Base-by-base conservation (phyloP, 2,888 invertebrate species). In the Zaprionus lineosus region DNA sequence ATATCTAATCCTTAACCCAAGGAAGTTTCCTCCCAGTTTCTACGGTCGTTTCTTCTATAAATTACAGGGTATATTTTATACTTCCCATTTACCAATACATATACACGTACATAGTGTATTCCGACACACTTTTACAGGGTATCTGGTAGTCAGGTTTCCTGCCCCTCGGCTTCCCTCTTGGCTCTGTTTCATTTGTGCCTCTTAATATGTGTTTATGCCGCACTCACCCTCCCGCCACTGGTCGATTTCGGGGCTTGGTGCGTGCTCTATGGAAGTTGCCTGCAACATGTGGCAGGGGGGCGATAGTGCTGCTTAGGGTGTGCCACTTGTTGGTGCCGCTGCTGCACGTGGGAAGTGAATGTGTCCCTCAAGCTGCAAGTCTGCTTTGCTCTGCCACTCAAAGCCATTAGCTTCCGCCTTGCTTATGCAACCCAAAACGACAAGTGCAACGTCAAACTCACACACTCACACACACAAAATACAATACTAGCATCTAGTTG, bases 291-390 rank as follows among this genome's bases (percentile, higher is more conserved):
- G 63, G 15, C 34, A 36, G 63, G 51, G 56, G 56, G 60, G 53
- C 39, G 37, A 46, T 34, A 24, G 12, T 28, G 40, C 44, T 50
- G 8, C 8, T 33, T 62, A 73, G 75, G 73, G 75, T 82, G 77
- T 59, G 77, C 73, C 75, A 79, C 78, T 82, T 82, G 83, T 79
- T 82, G 78, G 48, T 60, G 67, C 26, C 33, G 28, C 40, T 62
- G 29, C 44, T 60, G 64, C 74, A 81, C 82, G 82, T 78, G 78
- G 82, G 78, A 77, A 77, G 33, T 24, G 24, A 2, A 24, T 24
- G 24, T 4, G n/a, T 19, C 47, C 43, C 28, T 29, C 11, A 31
- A 24, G 51, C 44, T 66, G 66, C 46, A 41, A 47, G 33, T 24
- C 43, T 28, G 46, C 46, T 41, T 44, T 31, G 19, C 6, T 37